phyloP scores from a whole-genome alignment of 35 echinoderm and acorn worm species.

The Acanthaster planci region DNA sequence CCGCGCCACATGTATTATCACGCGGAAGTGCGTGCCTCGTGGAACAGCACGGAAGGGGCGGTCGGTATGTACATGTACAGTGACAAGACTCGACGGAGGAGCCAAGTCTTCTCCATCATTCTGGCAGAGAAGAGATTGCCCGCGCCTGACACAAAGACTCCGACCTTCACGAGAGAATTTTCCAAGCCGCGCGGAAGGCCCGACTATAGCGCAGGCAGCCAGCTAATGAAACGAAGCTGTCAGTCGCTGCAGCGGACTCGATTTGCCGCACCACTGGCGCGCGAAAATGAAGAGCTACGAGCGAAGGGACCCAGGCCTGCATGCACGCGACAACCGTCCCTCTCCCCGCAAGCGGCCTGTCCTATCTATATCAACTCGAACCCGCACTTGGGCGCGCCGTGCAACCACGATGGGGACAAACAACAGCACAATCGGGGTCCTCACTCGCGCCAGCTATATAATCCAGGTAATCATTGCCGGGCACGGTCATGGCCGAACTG shows the following conservation, averaged over 20 bases:
- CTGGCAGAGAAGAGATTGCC: neutral
- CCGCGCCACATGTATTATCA: neutral
- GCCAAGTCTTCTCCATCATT: too few relatives aligned
- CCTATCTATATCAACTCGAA: too few relatives aligned
- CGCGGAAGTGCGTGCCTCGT: neutral
- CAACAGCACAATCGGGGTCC: neutral
- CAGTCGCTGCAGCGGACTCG: constrained; percentile 7
- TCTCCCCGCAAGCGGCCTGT: too few relatives aligned
- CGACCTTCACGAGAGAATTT: constrained; percentile 12
- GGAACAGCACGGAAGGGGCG: neutral
- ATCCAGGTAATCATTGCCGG: neutral
- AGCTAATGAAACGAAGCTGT: constrained; percentile 31
- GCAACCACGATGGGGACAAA: too few relatives aligned
- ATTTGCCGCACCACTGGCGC: constrained; percentile 28
- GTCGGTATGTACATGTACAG: too few relatives aligned
- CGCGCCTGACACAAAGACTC: neutral
- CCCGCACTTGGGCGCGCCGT: too few relatives aligned
- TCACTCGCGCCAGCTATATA: neutral
- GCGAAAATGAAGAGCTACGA: constrained; percentile 23
- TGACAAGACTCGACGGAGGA: too few relatives aligned
- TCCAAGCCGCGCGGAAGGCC: neutral
- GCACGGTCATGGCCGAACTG: neutral
- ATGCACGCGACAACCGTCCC: neutral
- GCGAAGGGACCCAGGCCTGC: neutral
- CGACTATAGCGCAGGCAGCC: neutral